Base-by-base conservation (phyloP, 1,140 invertebrate genomes). In the Caerostris extrusa region DNA sequence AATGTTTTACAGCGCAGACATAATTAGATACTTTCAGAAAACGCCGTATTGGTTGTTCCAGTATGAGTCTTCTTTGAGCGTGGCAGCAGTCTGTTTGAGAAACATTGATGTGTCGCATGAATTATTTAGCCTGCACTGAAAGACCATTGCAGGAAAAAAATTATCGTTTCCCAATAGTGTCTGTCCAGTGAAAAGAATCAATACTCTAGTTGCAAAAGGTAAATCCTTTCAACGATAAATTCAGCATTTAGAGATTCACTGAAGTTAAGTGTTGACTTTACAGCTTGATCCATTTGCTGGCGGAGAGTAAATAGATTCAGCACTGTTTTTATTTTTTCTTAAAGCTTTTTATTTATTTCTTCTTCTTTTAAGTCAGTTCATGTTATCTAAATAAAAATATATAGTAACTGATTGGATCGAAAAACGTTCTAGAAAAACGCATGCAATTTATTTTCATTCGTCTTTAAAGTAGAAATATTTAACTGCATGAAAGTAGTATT, bases 141-240 rank as follows among this genome's bases (percentile, higher is more conserved):
- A 77, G 50, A n/a, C 69, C 69, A 14, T 53, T 77, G 34, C 34
- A 3, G 8, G n/a, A n/a, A n/a, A n/a, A 14, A 53, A 53, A 34
- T 77, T 77, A 77, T 77, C 34, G 69, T 50, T 77, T 77, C 69
- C 50, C 69, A 53, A 77, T 77, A 77, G 8, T 77, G 50, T 77
- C 50, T 50, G 5, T 53, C 3, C 34, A 77, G 50, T 12, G 50
- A 53, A n/a, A 10, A 77, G 14, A 34, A 77, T 77, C 69, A 8
- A 77, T 77, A 53, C 14, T 77, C n/a, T 50, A 77, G 69, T 77
- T 34, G 19, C 34, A 77, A 12, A 71, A 71, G 19, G 3, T 19
- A 77, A 77, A 77, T 34, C 19, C 8, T 77, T 53, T 77, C 69
- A 77, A 77, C 34, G 34, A 3, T 77, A 53, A 77, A 50, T 53